These are phyloP conservation scores for Eurystomus gularis DNA, from an alignment of 2,113 vertebrate species.

Conservation along the genomic window DNA sequence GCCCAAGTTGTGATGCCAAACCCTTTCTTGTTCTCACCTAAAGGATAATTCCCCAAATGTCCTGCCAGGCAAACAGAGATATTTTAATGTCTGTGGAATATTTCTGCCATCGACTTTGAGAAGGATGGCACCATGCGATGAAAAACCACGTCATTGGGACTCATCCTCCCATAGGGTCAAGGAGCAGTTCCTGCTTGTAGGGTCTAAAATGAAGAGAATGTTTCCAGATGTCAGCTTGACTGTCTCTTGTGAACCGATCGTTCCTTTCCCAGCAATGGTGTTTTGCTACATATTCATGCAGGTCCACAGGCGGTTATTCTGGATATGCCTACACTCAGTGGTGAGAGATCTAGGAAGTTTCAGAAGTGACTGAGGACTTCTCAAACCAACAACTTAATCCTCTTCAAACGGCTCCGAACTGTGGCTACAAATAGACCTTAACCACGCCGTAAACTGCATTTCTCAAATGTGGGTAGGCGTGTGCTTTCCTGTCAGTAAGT, in stretches of 20 bases:
- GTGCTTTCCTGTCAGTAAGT: neutral
- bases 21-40: neutral
- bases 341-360: neutral
- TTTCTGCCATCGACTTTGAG: neutral
- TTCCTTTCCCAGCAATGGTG: neutral
- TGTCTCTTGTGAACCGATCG: neutral
- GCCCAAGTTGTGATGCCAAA: neutral
- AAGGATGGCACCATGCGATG: neutral
- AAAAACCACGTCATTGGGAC: fast-evolving
- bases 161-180: neutral
- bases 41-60: neutral
- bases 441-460: fast-evolving
- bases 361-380: neutral
- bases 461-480: neutral
- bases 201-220: neutral
- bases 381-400: neutral
- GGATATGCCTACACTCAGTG: neutral
- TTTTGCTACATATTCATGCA: neutral
- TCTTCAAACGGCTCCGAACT: neutral
- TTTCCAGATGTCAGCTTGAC: neutral
- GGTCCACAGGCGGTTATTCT: neutral
- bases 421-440: neutral
- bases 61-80: neutral
- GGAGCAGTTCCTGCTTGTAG: neutral
- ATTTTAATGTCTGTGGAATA: neutral